Base-by-base conservation (phyloP, 92 coral and sea anemone species). In the Heliopora coerulea region DNA sequence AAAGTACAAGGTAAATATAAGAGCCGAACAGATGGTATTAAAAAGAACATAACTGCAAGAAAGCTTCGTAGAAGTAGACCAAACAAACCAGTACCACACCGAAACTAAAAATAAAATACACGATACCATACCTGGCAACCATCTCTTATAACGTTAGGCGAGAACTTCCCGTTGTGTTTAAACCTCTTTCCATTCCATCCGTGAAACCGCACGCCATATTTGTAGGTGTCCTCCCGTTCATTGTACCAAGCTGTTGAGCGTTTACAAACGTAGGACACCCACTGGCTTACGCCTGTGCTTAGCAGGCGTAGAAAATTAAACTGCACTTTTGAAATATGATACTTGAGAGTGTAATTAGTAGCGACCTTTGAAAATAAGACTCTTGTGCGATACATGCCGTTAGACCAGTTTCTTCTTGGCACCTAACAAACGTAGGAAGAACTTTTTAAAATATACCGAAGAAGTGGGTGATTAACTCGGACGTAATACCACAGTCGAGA, bases 241-340 rank as follows among this genome's bases (percentile, higher is more conserved):
- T 95, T 96, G 66, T 83, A 95, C 99, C 99, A 95, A 19, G 86
- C 96, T 3, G 91, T 84, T 17, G 89, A 79, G 33, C 88, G 83
- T 73, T 90, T 95, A 69, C 99, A 95, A 79, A 88, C 88, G 74
- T 90, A 86, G 54, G 88, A 83, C 6, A 95, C 62, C 59, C 68
- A 67, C 68, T 95, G 99, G 23, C 88, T 78, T 56, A 81, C 99
- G 33, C 69, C 85, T 58, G 89, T 73, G 63, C 95, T 95, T 2
- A 95, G 89, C 50, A 95, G 81, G 79, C 99, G 72, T 49, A 95
- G 93, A 52, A 95, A 95, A 87, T 95, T 95, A 0, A 95, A 77
- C 86, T 95, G 99, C 34, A 86, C 89, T 90, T 82, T 88, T 49
- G 83, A 82, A 75, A 87, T 78, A 48, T 73, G 81, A 88, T 95